These are phyloP conservation scores for Tarsius wallacei DNA, from an alignment of 2,797 vertebrate genomes.

Conservation along the genomic window DNA sequence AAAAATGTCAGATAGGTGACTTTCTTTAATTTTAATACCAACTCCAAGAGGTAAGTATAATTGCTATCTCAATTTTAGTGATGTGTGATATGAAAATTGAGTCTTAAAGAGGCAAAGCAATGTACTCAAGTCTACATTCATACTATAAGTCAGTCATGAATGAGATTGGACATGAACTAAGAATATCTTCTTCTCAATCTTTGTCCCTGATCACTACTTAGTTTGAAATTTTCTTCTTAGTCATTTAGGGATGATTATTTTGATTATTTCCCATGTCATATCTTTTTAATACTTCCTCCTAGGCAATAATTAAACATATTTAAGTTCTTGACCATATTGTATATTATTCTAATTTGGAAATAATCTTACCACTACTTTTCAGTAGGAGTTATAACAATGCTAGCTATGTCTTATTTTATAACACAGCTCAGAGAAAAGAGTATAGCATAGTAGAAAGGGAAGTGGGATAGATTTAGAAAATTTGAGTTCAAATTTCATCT, in stretches of 20 bases:
- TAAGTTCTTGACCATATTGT: background rate
- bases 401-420: background rate
- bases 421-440: background rate
- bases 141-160: background rate
- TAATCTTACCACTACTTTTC: background rate
- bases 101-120: background rate
- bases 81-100: background rate
- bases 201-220: background rate
- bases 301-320: background rate
- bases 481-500: background rate
- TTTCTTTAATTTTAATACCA: background rate
- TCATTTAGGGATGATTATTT: background rate
- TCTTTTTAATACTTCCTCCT: background rate
- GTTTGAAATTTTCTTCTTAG: background rate
- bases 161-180: background rate
- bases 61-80: background rate
- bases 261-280: background rate
- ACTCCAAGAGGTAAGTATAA: background rate
- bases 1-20: background rate
- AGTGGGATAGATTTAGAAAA: background rate
- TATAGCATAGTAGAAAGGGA: background rate
- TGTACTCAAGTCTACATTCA: background rate
- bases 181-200: background rate
- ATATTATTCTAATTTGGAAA: background rate
- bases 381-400: background rate